Conservation (phyloP, 1,140 invertebrate species). For the Wiebesia pumilae region DNA sequence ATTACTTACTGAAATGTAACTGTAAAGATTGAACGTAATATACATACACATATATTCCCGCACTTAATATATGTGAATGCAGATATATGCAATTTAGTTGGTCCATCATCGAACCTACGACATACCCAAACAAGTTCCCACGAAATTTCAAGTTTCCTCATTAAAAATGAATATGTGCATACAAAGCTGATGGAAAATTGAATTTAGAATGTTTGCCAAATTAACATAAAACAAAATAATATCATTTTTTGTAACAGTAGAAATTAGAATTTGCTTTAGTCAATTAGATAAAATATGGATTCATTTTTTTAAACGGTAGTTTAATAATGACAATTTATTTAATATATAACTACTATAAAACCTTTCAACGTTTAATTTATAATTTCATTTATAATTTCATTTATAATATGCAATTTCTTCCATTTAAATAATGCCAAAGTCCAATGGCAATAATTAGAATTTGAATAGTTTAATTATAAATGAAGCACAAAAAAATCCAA, state of each 20-base stretch:
- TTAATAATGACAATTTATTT: background rate
- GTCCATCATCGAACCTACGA: slow-evolving; percentile 56
- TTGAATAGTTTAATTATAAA: slow-evolving; percentile 16
- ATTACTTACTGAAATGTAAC: slow-evolving; percentile 57
- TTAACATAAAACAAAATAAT: slow-evolving; percentile 27
- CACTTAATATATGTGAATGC: slow-evolving; percentile 37
- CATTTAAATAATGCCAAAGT: background rate
- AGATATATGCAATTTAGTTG: slow-evolving; percentile 44
- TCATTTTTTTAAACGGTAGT: slow-evolving; percentile 11
- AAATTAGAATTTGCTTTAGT: slow-evolving; percentile 21
- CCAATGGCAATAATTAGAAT: slow-evolving; percentile 47
- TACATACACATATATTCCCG: slow-evolving; percentile 45
- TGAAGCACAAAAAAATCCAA: background rate
- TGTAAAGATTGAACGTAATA: slow-evolving; percentile 63
- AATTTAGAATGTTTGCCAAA: slow-evolving; percentile 9
- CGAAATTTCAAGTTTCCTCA: slow-evolving; percentile 53
- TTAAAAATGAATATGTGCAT: slow-evolving; percentile 21
- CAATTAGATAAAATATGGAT: slow-evolving; percentile 21
- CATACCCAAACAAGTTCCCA: slow-evolving; percentile 55
- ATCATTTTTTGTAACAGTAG: slow-evolving; percentile 6
- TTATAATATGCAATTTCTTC: background rate
- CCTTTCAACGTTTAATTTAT: slow-evolving; percentile 16
- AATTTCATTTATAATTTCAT: slow-evolving; percentile 17
- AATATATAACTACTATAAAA: slow-evolving; percentile 30
- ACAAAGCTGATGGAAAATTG: slow-evolving; percentile 27